These are phyloP conservation scores for Steinernema khuongi DNA, from an alignment of 1,140 invertebrate genomes.

Conservation along the genomic window DNA sequence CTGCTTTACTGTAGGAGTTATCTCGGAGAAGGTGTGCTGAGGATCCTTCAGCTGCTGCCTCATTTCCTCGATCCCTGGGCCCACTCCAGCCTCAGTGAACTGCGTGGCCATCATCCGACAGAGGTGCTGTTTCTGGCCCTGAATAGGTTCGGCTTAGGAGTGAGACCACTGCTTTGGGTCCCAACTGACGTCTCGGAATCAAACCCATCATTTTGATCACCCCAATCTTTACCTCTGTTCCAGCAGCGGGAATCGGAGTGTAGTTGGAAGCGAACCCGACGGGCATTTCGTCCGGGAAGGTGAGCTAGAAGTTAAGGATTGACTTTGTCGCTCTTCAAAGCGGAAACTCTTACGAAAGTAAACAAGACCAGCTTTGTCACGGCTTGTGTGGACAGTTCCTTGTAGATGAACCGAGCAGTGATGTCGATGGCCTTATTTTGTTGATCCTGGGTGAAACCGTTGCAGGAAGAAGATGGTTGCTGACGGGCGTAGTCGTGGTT, in stretches of 20 bases:
- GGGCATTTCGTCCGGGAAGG: conserved; percentile 79
- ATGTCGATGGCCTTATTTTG: conserved; percentile 63
- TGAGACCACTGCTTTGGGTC: conserved; percentile 13
- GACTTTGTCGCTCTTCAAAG: no score
- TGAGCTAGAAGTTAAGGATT: no score
- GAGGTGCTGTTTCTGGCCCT: conserved; percentile 71
- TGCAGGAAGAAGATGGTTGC: conserved; percentile 27
- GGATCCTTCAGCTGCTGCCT: conserved; percentile 53
- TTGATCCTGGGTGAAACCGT: conserved; percentile 40
- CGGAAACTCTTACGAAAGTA: no score
- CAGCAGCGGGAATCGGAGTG: conserved; percentile 81
- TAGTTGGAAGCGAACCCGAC: conserved; percentile 77
- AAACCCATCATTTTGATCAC: no score
- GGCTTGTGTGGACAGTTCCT: conserved; percentile 62
- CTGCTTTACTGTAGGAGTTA: background rate
- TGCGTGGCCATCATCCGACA: conserved; percentile 73
- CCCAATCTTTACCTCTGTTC: conserved; percentile 63
- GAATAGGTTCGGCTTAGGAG: conserved; percentile 16
- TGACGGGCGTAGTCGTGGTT: conserved; percentile 53
- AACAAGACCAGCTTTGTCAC: conserved; percentile 66
- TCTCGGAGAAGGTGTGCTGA: background rate
- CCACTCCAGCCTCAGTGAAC: conserved; percentile 71
- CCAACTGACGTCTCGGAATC: no score
- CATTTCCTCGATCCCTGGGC: conserved; percentile 67
- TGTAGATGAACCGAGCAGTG: conserved; percentile 64